These are phyloP conservation scores for Apostichopus parvimensis DNA, from an alignment of 35 echinoderm and acorn worm genomes.

Conservation along the genomic window DNA sequence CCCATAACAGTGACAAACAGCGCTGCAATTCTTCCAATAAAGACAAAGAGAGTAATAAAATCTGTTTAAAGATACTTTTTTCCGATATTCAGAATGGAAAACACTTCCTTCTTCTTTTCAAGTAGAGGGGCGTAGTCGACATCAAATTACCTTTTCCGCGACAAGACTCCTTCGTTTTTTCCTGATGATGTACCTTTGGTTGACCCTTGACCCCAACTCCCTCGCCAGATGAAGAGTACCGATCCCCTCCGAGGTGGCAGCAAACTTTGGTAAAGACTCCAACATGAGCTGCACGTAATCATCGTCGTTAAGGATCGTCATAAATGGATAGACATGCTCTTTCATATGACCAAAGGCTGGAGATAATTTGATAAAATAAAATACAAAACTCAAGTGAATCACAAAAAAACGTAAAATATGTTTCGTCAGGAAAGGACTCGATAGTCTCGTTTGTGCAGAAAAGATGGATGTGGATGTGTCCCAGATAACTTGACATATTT, in stretches of 20 bases:
- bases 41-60: too few species aligned
- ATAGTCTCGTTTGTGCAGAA: too few species aligned
- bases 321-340: constrained; percentile 72
- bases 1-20: too few species aligned
- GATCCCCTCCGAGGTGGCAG: constrained; percentile 73
- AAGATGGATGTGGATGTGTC: too few species aligned
- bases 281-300: constrained; percentile 85
- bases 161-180: constrained; percentile 69
- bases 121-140: not conserved
- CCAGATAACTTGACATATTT: constrained; percentile 6
- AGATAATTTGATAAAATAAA: not conserved
- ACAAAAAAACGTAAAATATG: too few species aligned
- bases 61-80: too few species aligned
- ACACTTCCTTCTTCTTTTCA: too few species aligned
- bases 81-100: too few species aligned
- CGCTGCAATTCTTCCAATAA: too few species aligned
- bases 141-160: constrained; percentile 60
- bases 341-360: constrained; percentile 48
- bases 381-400: too few species aligned
- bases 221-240: constrained; percentile 61
- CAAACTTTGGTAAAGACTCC: constrained; percentile 61
- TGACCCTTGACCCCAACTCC: constrained; percentile 58
- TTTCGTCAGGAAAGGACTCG: too few species aligned
- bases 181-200: constrained; percentile 62
- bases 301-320: constrained; percentile 49